A percentile compares a stretch with the other conserved stretches of the same genome.
Conservation (phyloP, 2,113 vertebrate genomes). For the Crotalus horridus region DNA sequence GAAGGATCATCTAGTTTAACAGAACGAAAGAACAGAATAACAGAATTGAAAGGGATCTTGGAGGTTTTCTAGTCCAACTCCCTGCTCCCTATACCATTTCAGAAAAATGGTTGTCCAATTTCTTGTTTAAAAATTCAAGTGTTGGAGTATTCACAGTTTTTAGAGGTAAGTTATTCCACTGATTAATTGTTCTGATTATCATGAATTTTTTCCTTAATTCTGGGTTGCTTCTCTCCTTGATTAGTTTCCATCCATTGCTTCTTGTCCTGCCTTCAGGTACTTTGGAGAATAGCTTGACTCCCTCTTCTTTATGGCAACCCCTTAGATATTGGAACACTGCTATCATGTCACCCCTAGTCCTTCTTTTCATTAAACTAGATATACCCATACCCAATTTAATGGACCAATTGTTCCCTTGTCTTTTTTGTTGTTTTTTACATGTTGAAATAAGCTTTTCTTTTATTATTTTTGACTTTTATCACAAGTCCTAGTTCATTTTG, state of each 20-base stretch:
- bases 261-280: not conserved
- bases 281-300: not conserved
- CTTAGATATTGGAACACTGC: not conserved
- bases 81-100: not conserved
- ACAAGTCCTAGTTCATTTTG: not conserved
- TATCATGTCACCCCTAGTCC: not conserved
- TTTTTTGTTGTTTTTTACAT: not conserved
- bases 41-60: not conserved
- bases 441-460: not conserved
- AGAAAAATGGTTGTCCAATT: not conserved
- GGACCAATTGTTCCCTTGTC: not conserved
- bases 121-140: not conserved
- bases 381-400: not conserved
- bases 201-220: not conserved
- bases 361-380: not conserved
- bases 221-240: not conserved
- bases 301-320: not conserved
- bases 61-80: not conserved
- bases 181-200: not conserved
- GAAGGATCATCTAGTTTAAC: not conserved
- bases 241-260: not conserved
- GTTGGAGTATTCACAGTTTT: not conserved
- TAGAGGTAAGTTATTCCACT: not conserved
- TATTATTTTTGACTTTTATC: not conserved
- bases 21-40: not conserved